Evolutionary conservation across 2,888 invertebrate genomes (phyloP).

Genomic region (Caenorhabditis macrosperma): DNA sequence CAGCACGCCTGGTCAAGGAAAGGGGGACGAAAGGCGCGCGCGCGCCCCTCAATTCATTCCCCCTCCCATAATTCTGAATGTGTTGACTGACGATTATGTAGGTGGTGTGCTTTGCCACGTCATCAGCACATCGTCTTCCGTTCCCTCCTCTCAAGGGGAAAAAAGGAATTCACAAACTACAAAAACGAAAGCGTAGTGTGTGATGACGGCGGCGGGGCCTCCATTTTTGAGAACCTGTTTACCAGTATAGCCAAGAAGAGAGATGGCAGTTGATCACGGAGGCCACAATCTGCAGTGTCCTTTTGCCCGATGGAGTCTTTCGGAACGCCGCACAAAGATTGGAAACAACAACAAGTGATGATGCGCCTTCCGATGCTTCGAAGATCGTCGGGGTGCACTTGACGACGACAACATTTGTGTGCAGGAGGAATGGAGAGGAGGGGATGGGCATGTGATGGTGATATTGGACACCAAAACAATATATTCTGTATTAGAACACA

Average conservation of each 20-base stretch:
- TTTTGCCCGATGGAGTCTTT: neutral
- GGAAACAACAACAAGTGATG: neutral
- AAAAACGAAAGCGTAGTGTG: conserved; percentile 23
- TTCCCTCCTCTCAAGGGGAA: neutral
- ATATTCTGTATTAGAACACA: conserved; percentile 18
- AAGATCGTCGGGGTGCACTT: conserved; percentile 17
- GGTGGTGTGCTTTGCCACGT: conserved; percentile 7
- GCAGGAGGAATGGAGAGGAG: conserved; percentile 9
- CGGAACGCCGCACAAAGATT: neutral
- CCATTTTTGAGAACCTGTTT: conserved; percentile 51
- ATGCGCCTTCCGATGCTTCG: conserved; percentile 10
- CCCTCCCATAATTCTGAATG: conserved; percentile 32
- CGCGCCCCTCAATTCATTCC: neutral
- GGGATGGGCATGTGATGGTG: conserved; percentile 28
- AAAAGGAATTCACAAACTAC: conserved; percentile 39
- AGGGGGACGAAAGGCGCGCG: too few relatives aligned
- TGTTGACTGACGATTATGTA: conserved; percentile 15
- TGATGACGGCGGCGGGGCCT: too few relatives aligned
- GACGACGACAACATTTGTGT: conserved; percentile 14
- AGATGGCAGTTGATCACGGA: neutral
- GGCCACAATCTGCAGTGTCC: neutral
- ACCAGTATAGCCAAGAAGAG: conserved; percentile 13
- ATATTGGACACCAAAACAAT: conserved; percentile 14
- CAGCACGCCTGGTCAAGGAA: neutral
- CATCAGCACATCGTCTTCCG: neutral